Conservation (phyloP, 2,113 vertebrate species). For the Podilymbus podiceps region DNA sequence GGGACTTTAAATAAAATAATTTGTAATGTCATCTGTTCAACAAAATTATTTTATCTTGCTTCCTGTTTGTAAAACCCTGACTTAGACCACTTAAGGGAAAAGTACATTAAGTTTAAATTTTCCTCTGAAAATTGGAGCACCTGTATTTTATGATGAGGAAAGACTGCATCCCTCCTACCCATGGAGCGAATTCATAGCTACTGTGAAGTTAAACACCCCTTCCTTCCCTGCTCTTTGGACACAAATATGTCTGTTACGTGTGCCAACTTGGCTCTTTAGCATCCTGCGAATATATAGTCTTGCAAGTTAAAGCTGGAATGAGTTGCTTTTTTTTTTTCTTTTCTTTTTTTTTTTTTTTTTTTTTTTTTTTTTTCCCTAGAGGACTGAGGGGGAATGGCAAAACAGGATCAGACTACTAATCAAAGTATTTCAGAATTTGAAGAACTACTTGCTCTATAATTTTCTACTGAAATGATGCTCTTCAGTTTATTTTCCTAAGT, state of each 20-base stretch:
- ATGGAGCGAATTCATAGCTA: neutral
- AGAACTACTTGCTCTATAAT: rapidly evolving
- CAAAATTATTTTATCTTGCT: constrained; percentile 1
- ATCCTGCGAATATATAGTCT: too few species aligned
- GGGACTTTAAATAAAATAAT: constrained; percentile 36
- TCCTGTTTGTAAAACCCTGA: neutral
- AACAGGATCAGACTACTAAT: neutral
- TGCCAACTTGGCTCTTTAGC: rapidly evolving
- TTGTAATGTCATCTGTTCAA: neutral
- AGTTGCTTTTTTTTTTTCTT: too few species aligned
- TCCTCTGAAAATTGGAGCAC: neutral
- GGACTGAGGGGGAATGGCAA: neutral
- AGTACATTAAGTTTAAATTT: neutral
- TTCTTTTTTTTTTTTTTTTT: too few species aligned
- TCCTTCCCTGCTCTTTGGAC: neutral
- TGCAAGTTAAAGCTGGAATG: neutral
- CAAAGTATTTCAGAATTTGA: neutral
- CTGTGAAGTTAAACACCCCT: neutral
- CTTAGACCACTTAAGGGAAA: neutral
- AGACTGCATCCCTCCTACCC: neutral
- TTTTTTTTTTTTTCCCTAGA: too few species aligned
- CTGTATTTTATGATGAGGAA: neutral
- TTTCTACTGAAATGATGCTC: neutral
- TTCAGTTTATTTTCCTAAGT: neutral
- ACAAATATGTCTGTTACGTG: too few species aligned